phyloP scores from a whole-genome alignment of 2,888 invertebrate genomes.

The Tinea pellionella region DNA sequence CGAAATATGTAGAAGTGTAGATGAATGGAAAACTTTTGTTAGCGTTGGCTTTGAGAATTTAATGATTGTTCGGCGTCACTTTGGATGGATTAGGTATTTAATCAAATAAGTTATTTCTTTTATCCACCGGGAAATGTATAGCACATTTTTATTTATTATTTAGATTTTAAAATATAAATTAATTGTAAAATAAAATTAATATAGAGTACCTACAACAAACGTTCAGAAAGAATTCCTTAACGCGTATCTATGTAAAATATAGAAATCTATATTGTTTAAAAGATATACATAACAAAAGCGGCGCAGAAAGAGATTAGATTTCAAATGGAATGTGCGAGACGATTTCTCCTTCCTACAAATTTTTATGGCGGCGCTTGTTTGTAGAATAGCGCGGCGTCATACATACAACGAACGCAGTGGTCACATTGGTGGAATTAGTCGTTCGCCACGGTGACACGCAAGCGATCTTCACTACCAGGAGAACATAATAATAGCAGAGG shows the following conservation, averaged over 20 bases:
- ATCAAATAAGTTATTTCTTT: neutral
- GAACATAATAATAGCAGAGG: conserved; percentile 29
- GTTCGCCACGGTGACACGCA: conserved; percentile 42
- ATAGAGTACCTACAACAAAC: too few species aligned
- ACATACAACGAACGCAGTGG: neutral
- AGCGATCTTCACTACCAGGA: conserved; percentile 61
- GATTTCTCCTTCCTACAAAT: neutral
- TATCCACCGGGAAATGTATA: neutral
- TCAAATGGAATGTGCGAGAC: neutral
- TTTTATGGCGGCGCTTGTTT: conserved; percentile 2
- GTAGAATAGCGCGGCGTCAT: neutral
- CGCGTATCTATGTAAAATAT: too few species aligned
- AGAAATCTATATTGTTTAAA: neutral
- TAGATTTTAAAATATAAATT: neutral
- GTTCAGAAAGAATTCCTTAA: too few species aligned
- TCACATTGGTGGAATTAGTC: neutral
- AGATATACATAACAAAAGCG: neutral
- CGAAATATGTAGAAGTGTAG: neutral
- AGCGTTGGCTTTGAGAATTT: neutral
- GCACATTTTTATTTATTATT: neutral
- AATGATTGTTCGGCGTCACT: neutral
- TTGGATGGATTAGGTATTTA: neutral
- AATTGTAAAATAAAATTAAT: too few species aligned
- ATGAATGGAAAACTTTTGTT: neutral
- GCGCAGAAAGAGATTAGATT: neutral